phyloP scores from a whole-genome alignment of 2,113 vertebrate genomes.

The Silurus glanis region DNA sequence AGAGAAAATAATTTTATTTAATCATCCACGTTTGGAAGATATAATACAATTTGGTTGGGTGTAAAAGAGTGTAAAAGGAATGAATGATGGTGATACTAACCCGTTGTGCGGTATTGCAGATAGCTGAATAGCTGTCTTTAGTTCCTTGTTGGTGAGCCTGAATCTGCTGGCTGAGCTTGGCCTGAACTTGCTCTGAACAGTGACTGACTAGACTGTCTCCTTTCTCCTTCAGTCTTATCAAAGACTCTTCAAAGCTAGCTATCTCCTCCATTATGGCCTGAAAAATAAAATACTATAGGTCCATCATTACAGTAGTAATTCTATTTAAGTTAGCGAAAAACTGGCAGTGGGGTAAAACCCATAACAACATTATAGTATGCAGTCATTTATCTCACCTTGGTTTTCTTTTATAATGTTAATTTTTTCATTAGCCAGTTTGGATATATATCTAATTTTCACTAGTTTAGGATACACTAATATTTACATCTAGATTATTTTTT shows the following conservation, averaged over 20 bases:
- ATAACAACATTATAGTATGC: background rate
- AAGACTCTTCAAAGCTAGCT: constrained; percentile 88
- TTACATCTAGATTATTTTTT: background rate
- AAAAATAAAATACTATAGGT: background rate
- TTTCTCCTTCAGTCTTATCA: constrained; percentile 80
- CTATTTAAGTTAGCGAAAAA: background rate
- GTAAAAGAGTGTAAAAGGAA: background rate
- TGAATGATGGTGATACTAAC: constrained; percentile 69
- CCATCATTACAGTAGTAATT: background rate
- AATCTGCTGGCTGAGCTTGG: constrained; percentile 84
- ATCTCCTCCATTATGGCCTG: constrained; percentile 99
- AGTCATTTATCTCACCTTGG: background rate
- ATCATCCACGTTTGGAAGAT: background rate
- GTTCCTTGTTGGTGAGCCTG: constrained; percentile 89
- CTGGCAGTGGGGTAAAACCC: background rate
- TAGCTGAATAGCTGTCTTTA: constrained; percentile 92
- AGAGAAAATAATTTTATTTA: background rate
- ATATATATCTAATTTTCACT: background rate
- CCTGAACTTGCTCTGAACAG: constrained; percentile 86
- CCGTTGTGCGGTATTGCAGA: constrained; percentile 93
- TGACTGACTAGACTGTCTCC: constrained; percentile 81
- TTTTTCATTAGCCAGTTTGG: background rate
- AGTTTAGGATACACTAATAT: background rate
- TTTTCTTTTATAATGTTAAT: background rate
- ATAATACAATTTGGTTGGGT: too few relatives aligned